Evolutionary conservation across 2,113 vertebrate species (phyloP).

Genomic region (Podocnemis expansa): DNA sequence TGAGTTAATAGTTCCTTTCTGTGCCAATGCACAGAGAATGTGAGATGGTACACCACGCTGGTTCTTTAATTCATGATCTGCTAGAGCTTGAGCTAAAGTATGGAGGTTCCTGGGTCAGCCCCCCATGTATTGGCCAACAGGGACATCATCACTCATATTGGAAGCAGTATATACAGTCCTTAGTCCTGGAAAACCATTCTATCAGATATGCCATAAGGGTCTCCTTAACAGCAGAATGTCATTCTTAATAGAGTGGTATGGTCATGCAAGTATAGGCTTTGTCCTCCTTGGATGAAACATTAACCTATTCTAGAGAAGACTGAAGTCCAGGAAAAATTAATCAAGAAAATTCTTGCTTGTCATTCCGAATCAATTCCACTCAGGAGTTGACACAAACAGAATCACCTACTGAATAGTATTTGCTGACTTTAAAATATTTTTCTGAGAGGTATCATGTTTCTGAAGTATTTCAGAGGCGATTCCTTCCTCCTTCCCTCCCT

Average conservation of each 20-base stretch:
- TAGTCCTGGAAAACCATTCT: not conserved
- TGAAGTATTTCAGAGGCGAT: conserved; percentile 17
- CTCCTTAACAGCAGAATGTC: not conserved
- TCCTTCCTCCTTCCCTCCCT: conserved; percentile 24
- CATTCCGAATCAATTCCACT: not conserved
- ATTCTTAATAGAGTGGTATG: not conserved
- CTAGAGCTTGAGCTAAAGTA: not conserved
- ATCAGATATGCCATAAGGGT: not conserved
- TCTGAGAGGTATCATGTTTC: not conserved
- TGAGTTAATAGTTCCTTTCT: not conserved
- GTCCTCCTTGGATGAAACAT: not conserved
- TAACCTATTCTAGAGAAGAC: not conserved
- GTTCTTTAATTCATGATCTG: not conserved
- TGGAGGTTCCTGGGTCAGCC: not conserved
- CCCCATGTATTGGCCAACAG: not conserved
- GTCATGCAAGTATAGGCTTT: fast-evolving
- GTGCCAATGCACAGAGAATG: not conserved
- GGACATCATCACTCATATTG: too few species aligned
- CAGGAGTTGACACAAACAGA: not conserved
- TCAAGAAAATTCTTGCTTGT: not conserved
- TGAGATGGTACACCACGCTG: not conserved
- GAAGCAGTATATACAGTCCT: not conserved
- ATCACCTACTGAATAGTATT: not conserved
- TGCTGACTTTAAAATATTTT: conserved; percentile 8
- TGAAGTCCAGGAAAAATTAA: not conserved